phyloP scores from a whole-genome alignment of 2,888 invertebrate species.

The Hermaeophaga mercurialis region DNA sequence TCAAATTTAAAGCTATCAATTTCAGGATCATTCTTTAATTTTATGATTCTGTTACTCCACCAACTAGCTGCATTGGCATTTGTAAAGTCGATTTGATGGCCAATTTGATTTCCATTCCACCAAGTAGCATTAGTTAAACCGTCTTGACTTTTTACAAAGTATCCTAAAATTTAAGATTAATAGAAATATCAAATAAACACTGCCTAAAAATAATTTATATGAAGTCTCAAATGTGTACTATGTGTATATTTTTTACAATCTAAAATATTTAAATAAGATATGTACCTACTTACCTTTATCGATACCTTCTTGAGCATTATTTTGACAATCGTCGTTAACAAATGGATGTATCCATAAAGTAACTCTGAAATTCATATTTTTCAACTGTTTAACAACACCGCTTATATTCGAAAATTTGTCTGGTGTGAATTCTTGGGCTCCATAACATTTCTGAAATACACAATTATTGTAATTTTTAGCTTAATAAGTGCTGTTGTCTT shows the following conservation, averaged over 20 bases:
- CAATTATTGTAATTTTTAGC: too few species aligned
- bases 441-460: constrained; percentile 32
- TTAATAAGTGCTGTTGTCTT: too few species aligned
- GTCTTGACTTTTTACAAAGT: constrained; percentile 59
- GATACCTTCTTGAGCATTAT: constrained; percentile 33
- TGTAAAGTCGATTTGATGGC: constrained; percentile 71
- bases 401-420: constrained; percentile 68
- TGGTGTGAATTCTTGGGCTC: constrained; percentile 66
- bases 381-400: constrained; percentile 66
- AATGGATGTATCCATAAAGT: constrained; percentile 89
- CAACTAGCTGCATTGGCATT: constrained; percentile 68
- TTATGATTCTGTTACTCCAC: constrained; percentile 61
- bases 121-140: constrained; percentile 58
- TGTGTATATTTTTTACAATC: too few species aligned
- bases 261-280: too few species aligned
- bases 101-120: constrained; percentile 64
- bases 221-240: too few species aligned
- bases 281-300: constrained; percentile 32
- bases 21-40: constrained; percentile 65
- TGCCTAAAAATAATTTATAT: too few species aligned
- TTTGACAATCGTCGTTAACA: constrained; percentile 71
- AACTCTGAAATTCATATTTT: constrained; percentile 71
- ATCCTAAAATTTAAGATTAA: constrained; percentile 50
- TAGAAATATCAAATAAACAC: too few species aligned
- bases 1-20: constrained; percentile 82